A percentile compares a stretch with the other conserved stretches of the same genome.
These are phyloP conservation scores for Pontoporia blainvillei DNA, from an alignment of 2,113 vertebrate species.

Conservation along the genomic window DNA sequence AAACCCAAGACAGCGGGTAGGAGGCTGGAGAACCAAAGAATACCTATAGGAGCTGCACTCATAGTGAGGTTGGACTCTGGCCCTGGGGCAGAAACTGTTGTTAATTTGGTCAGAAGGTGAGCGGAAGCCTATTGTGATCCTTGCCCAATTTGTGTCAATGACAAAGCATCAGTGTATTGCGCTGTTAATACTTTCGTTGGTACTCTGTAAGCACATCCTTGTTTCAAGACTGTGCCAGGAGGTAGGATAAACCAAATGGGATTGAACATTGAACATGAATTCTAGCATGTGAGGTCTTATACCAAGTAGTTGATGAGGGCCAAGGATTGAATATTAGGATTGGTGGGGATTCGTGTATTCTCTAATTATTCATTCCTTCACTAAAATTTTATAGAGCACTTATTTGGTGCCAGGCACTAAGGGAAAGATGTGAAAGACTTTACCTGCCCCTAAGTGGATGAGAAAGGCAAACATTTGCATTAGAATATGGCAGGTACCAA, in stretches of 20 bases:
- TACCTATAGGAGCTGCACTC: not conserved
- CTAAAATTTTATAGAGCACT: not conserved
- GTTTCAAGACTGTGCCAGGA: not conserved
- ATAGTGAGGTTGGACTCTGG: not conserved
- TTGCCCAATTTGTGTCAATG: not conserved
- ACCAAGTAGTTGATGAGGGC: not conserved
- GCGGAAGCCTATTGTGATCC: not conserved
- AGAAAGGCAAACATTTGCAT: not conserved
- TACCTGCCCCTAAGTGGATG: not conserved
- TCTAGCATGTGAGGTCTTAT: not conserved
- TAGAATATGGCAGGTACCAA: not conserved
- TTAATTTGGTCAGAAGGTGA: not conserved
- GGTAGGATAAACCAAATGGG: not conserved
- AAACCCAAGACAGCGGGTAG: not conserved
- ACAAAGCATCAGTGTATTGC: not conserved
- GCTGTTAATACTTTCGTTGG: not conserved
- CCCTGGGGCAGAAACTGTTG: not conserved
- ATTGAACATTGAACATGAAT: not conserved
- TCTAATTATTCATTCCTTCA: constrained; percentile 12
- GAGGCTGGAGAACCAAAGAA: not conserved
- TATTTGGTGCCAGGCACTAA: not conserved
- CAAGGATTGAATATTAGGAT: not conserved
- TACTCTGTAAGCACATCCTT: not conserved
- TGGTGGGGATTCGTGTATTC: not conserved
- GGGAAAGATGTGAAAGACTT: not conserved